Evolutionary conservation across 2,797 vertebrate genomes (phyloP).

Genomic region (Myotis myotis): DNA sequence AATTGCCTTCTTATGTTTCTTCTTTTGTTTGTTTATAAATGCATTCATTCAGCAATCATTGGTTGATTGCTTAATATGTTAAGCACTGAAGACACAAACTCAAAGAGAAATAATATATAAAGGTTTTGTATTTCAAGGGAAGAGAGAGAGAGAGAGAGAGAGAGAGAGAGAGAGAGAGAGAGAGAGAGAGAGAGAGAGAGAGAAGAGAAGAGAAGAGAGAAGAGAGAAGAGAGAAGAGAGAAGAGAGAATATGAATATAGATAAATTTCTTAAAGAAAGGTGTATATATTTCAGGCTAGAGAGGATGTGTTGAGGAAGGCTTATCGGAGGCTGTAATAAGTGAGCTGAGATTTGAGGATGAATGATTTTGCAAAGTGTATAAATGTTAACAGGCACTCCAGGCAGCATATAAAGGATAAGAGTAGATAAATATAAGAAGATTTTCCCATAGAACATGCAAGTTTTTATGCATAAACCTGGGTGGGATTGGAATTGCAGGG

Average conservation of each 20-base stretch:
- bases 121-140: neutral
- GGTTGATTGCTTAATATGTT: neutral
- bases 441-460: neutral
- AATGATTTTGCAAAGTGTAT: neutral
- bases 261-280: neutral
- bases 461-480: neutral
- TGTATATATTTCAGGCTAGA: neutral
- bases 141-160: neutral
- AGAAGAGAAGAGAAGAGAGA: too few relatives aligned
- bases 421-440: neutral
- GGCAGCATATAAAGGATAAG: neutral
- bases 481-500: neutral
- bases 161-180: neutral
- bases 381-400: neutral
- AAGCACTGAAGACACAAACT: neutral
- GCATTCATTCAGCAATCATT: neutral
- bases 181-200: neutral
- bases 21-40: neutral
- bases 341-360: neutral
- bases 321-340: neutral
- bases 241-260: neutral
- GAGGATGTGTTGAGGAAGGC: neutral
- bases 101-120: neutral
- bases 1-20: neutral
- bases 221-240: neutral